These are phyloP conservation scores for Asarcornis scutulata DNA, from an alignment of 2,113 vertebrate genomes.

Conservation along the genomic window DNA sequence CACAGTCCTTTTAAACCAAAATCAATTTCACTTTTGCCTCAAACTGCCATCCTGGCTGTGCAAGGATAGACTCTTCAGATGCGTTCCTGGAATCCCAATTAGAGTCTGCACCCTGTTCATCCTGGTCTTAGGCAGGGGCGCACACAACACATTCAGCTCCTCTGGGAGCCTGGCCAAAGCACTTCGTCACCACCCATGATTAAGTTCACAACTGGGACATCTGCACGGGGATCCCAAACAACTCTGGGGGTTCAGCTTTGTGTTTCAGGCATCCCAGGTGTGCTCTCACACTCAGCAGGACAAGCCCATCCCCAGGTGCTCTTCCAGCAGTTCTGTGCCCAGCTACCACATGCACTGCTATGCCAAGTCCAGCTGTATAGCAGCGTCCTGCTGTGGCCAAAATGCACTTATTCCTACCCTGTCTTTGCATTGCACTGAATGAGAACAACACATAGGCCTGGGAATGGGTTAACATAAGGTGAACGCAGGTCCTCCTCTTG, in stretches of 20 bases:
- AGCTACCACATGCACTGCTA: neutral
- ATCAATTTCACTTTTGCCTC: constrained; percentile 29
- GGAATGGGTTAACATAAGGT: neutral
- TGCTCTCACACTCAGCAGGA: neutral
- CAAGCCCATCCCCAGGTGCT: neutral
- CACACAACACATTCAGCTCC: neutral
- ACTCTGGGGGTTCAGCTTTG: neutral
- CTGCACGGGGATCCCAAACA: neutral
- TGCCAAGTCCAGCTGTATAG: neutral
- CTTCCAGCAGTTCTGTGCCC: neutral
- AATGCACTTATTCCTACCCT: neutral
- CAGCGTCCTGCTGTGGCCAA: neutral
- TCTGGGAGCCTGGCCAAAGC: neutral
- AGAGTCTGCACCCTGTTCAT: neutral
- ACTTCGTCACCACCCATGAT: neutral
- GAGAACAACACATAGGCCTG: neutral
- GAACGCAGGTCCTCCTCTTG: neutral
- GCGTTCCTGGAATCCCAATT: neutral
- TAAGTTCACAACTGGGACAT: too few relatives aligned
- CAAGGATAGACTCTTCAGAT: neutral
- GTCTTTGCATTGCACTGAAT: neutral
- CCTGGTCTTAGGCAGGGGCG: neutral
- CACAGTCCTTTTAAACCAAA: constrained; percentile 19
- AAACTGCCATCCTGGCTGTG: neutral
- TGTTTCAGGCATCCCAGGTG: neutral